phyloP scores from a whole-genome alignment of 1,140 invertebrate genomes.

The Lepidotrigona ventralis region DNA sequence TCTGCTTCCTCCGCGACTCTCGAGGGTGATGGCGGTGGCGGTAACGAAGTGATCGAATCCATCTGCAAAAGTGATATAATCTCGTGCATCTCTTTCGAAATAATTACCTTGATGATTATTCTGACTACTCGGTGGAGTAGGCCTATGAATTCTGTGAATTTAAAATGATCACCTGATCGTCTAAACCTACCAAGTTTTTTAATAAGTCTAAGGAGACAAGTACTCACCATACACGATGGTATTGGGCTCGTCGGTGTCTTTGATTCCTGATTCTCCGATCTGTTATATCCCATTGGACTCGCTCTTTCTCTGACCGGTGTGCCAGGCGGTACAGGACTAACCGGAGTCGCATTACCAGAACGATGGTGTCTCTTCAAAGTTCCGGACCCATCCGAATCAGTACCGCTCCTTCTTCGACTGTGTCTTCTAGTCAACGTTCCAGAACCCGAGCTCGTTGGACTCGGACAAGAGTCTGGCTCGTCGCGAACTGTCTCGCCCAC shows the following conservation, averaged over 20 bases:
- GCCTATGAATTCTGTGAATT: too few relatives aligned
- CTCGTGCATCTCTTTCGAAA: background rate
- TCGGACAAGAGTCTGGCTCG: conserved; percentile 76
- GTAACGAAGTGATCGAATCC: conserved; percentile 81
- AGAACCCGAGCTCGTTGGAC: conserved; percentile 76
- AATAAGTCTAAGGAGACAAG: background rate
- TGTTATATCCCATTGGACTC: conserved; percentile 74
- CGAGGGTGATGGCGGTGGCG: conserved; percentile 81
- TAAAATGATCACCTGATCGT: too few relatives aligned
- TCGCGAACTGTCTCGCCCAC: conserved; percentile 85
- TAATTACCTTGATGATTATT: background rate
- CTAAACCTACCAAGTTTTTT: too few relatives aligned
- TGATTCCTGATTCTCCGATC: conserved; percentile 73
- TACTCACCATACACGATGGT: conserved; percentile 77
- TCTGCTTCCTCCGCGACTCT: conserved; percentile 73
- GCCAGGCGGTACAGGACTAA: conserved; percentile 77
- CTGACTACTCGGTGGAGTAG: too few relatives aligned
- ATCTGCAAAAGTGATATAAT: conserved; percentile 64
- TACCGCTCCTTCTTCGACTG: conserved; percentile 81
- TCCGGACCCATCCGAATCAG: conserved; percentile 82
- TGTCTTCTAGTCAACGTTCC: conserved; percentile 82
- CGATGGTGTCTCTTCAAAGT: conserved; percentile 82
- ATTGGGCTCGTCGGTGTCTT: conserved; percentile 78
- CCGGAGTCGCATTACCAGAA: conserved; percentile 80
- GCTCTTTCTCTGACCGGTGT: conserved; percentile 80